A percentile compares a stretch with the other conserved stretches of the same genome.
phyloP scores from a whole-genome alignment of 2,888 invertebrate genomes.

The Lasioglossum zephyrum region DNA sequence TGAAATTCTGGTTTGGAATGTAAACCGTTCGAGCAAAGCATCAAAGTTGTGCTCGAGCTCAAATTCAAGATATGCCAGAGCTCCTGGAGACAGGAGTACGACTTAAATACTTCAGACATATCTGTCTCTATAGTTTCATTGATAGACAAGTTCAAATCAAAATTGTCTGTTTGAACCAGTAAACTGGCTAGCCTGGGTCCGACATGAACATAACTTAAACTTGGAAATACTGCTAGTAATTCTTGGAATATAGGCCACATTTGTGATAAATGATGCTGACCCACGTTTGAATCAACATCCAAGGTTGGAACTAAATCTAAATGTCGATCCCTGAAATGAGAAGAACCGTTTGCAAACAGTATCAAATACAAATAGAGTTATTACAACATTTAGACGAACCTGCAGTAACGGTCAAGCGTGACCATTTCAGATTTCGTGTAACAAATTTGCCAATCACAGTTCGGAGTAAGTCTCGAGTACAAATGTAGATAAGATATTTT shows the following conservation, averaged over 20 bases:
- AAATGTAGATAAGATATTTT: conserved; percentile 86
- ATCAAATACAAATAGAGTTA: neutral
- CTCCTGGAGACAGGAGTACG: conserved; percentile 82
- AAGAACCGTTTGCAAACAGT: conserved; percentile 15
- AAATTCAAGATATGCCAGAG: conserved; percentile 85
- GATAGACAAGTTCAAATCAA: conserved; percentile 79
- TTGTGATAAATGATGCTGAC: conserved; percentile 84
- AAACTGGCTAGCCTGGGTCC: conserved; percentile 86
- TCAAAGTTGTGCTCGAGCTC: conserved; percentile 81
- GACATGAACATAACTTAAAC: conserved; percentile 86
- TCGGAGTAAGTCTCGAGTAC: conserved; percentile 84
- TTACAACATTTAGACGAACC: conserved; percentile 67
- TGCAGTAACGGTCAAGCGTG: conserved; percentile 86
- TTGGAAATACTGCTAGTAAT: conserved; percentile 86
- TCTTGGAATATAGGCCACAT: conserved; percentile 86
- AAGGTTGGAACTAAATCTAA: conserved; percentile 86
- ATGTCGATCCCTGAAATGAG: conserved; percentile 83
- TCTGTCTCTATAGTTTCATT: conserved; percentile 83
- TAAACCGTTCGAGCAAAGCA: conserved; percentile 85
- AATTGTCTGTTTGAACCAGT: conserved; percentile 84
- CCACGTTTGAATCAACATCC: conserved; percentile 85
- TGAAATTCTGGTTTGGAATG: conserved; percentile 83
- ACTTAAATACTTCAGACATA: conserved; percentile 82
- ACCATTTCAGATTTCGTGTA: conserved; percentile 86
- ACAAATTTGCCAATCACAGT: conserved; percentile 84